Evolutionary conservation across 1,140 invertebrate species (phyloP).

Genomic region (Drosophila neocordata): DNA sequence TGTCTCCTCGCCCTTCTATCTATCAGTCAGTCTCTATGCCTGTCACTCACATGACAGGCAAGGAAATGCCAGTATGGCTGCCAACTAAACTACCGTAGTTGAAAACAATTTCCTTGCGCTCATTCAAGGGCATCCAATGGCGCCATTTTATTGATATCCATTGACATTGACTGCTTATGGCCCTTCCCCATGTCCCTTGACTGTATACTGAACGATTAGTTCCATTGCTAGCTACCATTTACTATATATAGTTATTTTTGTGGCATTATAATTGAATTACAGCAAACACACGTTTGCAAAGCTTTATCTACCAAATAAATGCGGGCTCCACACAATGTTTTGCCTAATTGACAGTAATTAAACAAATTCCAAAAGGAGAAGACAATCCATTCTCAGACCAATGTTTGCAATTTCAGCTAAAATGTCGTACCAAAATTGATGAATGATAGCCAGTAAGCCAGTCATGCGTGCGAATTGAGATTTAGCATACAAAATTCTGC

Average conservation of each 20-base stretch:
- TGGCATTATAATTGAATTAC: slow-evolving; percentile 59
- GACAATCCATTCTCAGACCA: slow-evolving; percentile 11
- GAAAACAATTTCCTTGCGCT: slow-evolving; percentile 69
- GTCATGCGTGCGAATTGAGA: slow-evolving; percentile 51
- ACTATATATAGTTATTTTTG: slow-evolving; percentile 19
- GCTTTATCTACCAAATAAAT: slow-evolving; percentile 10
- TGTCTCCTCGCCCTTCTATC: neutral
- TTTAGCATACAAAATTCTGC: slow-evolving; percentile 49
- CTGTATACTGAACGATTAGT: neutral
- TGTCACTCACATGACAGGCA: slow-evolving; percentile 48
- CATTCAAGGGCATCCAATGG: slow-evolving; percentile 59
- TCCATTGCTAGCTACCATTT: neutral
- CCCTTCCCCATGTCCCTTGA: slow-evolving; percentile 3
- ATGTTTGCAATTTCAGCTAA: slow-evolving; percentile 52
- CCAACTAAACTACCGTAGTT: slow-evolving; percentile 62
- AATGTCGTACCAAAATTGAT: slow-evolving; percentile 56
- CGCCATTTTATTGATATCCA: slow-evolving; percentile 68
- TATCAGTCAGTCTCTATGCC: slow-evolving; percentile 21
- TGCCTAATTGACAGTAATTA: slow-evolving; percentile 73
- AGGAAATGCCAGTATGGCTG: slow-evolving; percentile 63
- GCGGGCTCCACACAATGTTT: slow-evolving; percentile 49
- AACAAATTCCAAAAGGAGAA: slow-evolving; percentile 28
- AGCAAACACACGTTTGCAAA: slow-evolving; percentile 10
- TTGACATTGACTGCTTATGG: slow-evolving; percentile 62
- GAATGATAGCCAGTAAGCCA: slow-evolving; percentile 49